Base-by-base conservation (phyloP, 2,113 vertebrate species). In the Morphnarchus princeps region DNA sequence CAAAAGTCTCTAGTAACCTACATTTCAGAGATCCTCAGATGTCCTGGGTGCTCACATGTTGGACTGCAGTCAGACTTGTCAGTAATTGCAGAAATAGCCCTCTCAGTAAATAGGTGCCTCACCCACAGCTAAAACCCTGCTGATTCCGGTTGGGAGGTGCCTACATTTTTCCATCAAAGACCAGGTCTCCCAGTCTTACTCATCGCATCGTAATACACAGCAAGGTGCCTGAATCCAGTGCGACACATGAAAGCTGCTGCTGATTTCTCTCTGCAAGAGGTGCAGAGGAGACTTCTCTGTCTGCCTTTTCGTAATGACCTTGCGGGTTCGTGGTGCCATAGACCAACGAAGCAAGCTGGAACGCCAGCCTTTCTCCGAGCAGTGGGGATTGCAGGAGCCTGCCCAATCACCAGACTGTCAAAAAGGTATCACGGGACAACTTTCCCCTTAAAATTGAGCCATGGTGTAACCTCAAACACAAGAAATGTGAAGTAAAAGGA, bases 291-390 rank as follows among this genome's bases (percentile, higher is more conserved):
- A 40, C 7, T 8, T 2, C 19, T 72, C 47, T 82, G 17, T 61
- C 69, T 26, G n/a, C 15, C 19, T 40, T 82, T 82, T 31, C 11
- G 5, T 26, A 21, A 54, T 8, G 34, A 50, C 10, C 31, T 29
- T 9, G 21, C 36, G 69, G 13, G 21, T 70, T 73, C 3, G 0
- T n/a, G 70, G 63, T 12, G 38, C 50, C 71, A 84, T n/a, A 59
- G 47, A 40, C 19, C n/a, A 45, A 10, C 15, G 18, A 21, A n/a
- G 7, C 22, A 20, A 69, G 34, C 28, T 54, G 54, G n/a, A 83
- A 45, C 0, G 1, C 6, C 65, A 70, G 21, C 18, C 28, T 67
- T 66, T 34, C 25, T 59, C 14, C 2, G 0, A 11, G 19, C 0
- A 0, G 4, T 42, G 29, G 16, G 31, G 22, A 19, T 29, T 59